Percentiles rank a stretch among this genome's conserved stretches.
Conservation (phyloP, 2,888 invertebrate species). For the Brassicogethes aeneus region DNA sequence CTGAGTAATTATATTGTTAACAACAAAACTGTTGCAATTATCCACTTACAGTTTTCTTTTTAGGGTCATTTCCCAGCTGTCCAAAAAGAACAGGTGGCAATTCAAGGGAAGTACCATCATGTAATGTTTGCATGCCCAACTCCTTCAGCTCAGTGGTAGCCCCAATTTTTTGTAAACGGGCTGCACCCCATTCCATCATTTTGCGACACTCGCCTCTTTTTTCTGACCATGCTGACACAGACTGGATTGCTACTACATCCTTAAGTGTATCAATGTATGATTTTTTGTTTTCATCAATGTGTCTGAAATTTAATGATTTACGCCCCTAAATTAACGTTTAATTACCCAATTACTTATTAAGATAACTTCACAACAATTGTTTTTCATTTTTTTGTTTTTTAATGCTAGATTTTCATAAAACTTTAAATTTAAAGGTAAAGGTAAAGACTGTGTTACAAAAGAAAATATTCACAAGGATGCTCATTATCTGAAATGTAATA, state of each 20-base stretch:
- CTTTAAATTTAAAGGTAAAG: neutral
- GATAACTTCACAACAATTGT: neutral
- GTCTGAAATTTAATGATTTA: conserved; percentile 42
- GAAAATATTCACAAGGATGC: too few species aligned
- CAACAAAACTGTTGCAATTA: too few species aligned
- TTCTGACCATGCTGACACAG: conserved; percentile 86
- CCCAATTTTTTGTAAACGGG: conserved; percentile 46
- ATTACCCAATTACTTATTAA: neutral
- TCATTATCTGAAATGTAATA: too few species aligned
- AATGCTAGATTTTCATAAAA: neutral
- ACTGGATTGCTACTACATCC: conserved; percentile 84
- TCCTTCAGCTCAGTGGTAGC: conserved; percentile 28
- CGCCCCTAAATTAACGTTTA: neutral
- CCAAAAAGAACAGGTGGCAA: conserved; percentile 83
- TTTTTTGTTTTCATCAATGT: conserved; percentile 66
- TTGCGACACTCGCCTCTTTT: conserved; percentile 64
- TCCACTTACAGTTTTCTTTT: conserved; percentile 64
- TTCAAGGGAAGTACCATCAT: conserved; percentile 61
- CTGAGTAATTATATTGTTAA: too few species aligned
- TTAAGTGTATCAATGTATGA: conserved; percentile 68
- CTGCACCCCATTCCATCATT: conserved; percentile 59
- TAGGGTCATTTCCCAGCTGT: conserved; percentile 66
- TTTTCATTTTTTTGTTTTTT: neutral
- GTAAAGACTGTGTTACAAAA: too few species aligned
- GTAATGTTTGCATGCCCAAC: conserved; percentile 65